Base-by-base conservation (phyloP, 2,888 invertebrate genomes). In the Cylindroiulus punctatus region DNA sequence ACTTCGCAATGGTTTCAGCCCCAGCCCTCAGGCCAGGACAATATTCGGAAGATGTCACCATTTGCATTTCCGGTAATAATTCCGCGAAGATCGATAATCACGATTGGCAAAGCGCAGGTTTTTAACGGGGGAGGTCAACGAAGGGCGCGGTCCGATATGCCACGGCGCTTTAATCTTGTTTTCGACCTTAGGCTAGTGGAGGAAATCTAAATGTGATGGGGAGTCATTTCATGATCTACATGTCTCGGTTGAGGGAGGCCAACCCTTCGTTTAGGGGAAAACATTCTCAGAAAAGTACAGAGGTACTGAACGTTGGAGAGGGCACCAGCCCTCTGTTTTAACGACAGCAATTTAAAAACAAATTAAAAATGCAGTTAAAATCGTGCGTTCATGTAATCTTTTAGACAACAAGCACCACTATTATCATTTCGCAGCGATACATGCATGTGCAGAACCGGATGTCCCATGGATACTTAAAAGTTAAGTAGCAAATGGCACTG, bases 31-130 rank as follows among this genome's bases (percentile, higher is more conserved):
- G 65, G 65, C 65, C 65, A 65, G 10, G 65, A 14, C 30, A 76
- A 76, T 76, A 30, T 30, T 30, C 30, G 76, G 30, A 14, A 76
- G 26, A 30, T 30, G 76, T 30, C 76, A 14, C 14, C 30, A 76
- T 76, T 76, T 76, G 14, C 76, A 76, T 26, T 76, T 76, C 76
- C 76, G 76, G 14, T 30, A 76, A 76, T 76, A 76, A 76, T 76
- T 76, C 76, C 26, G 76, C 26, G 30, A 22, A 76, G 76, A 30
- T 76, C 76, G 30, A 76, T 76, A 30, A 0, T 76, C 26, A 26
- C 30, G 30, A 76, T 76, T 30, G 14, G 76, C 76, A 76, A 30
- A 30, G 76, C 4, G 30, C 26, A 14, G 76, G 76, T 76, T 76
- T 76, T 76, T 76, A 76, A 26, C 30, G 10, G 76, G 12, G 17